These are phyloP conservation scores for Siphonodentalium dalli DNA, from an alignment of 2,888 invertebrate species.

Conservation along the genomic window DNA sequence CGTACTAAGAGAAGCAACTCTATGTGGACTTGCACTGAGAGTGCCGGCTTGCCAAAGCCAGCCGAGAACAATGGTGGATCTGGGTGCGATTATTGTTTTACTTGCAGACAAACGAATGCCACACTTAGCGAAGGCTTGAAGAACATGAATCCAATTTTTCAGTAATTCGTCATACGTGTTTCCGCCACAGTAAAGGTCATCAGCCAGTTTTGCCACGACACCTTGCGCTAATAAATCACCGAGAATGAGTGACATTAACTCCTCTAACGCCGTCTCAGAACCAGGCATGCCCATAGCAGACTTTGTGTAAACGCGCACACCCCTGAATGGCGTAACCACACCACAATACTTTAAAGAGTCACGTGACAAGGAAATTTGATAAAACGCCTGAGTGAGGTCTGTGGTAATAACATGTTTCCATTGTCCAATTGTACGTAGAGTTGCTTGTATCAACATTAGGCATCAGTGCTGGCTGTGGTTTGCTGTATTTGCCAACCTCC, in stretches of 20 bases:
- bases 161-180: no score
- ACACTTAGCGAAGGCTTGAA: no score
- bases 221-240: no score
- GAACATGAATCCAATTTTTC: no score
- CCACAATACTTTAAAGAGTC: slow-evolving; percentile 24
- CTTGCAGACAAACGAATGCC: no score
- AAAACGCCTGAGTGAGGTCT: slow-evolving; percentile 21
- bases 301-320: slow-evolving; percentile 12
- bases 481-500: slow-evolving; percentile 13
- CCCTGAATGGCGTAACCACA: slow-evolving; percentile 18
- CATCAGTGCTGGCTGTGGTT: slow-evolving; percentile 18
- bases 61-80: slow-evolving; percentile 7
- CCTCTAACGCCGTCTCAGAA: slow-evolving; percentile 19
- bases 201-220: no score
- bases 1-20: not conserved
- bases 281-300: slow-evolving; percentile 27
- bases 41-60: slow-evolving; percentile 32
- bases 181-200: no score
- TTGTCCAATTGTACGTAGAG: slow-evolving; percentile 2
- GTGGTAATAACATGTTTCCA: slow-evolving; percentile 22
- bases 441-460: slow-evolving; percentile 6
- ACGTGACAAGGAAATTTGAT: slow-evolving; percentile 19
- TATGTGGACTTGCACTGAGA: slow-evolving; percentile 11
- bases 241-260: no score
- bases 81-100: no score